Percentiles rank a stretch among this genome's conserved stretches.
phyloP scores from a whole-genome alignment of 2,113 vertebrate species.

The Lepus timidus region DNA sequence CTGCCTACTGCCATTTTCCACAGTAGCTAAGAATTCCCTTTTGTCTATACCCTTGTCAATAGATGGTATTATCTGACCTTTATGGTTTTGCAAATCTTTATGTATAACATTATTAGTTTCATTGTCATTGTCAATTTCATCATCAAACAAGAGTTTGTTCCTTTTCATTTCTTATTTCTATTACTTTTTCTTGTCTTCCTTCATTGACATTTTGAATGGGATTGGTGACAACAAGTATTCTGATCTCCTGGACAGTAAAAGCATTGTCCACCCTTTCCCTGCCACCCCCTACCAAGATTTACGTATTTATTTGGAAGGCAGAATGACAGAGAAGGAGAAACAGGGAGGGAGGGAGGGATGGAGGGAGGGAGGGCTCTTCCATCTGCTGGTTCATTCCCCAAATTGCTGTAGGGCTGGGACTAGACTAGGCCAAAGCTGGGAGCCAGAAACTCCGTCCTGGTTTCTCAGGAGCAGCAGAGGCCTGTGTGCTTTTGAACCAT shows the following conservation, averaged over 20 bases:
- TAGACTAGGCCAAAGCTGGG: too few species aligned
- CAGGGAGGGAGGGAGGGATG: too few species aligned
- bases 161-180: neutral
- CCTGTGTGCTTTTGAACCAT: too few species aligned
- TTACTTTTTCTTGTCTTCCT: neutral
- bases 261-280: neutral
- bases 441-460: neutral
- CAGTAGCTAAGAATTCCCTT: neutral
- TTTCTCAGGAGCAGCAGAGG: too few species aligned
- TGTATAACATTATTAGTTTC: neutral
- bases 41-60: neutral
- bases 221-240: neutral
- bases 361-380: too few species aligned
- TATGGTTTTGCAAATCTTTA: neutral
- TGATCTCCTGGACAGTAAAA: neutral
- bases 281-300: too few species aligned
- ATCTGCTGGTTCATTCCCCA: too few species aligned
- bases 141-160: neutral
- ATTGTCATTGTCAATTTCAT: neutral
- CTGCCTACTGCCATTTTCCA: neutral
- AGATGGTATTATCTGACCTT: neutral
- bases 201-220: neutral
- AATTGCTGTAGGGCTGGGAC: too few species aligned
- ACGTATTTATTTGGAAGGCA: too few species aligned
- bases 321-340: too few species aligned